These are phyloP conservation scores for Pachyrhynchus sulphureomaculatus DNA, from an alignment of 1,140 invertebrate species.

Conservation along the genomic window DNA sequence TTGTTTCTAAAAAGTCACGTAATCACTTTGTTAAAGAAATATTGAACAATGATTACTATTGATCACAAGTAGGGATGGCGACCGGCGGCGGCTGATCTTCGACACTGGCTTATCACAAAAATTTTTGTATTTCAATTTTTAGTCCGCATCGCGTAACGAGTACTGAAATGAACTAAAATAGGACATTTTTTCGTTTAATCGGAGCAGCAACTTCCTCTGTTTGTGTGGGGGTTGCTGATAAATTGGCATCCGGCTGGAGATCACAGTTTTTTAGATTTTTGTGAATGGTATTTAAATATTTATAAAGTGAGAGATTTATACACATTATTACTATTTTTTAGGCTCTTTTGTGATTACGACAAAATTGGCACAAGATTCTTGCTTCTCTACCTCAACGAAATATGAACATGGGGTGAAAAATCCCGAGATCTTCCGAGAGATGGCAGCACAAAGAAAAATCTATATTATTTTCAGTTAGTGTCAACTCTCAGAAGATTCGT, in stretches of 20 bases:
- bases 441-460: no score
- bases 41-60: background rate
- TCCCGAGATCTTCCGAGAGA: no score
- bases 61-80: background rate
- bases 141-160: slow-evolving; percentile 13
- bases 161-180: slow-evolving; percentile 25
- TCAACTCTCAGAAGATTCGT: no score
- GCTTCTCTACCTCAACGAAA: no score
- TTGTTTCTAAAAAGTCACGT: background rate
- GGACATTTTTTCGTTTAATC: slow-evolving; percentile 28
- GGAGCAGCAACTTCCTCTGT: slow-evolving; percentile 15
- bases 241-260: slow-evolving; percentile 16
- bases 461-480: no score
- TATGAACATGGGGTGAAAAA: no score
- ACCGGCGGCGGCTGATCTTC: slow-evolving; percentile 24
- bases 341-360: no score
- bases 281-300: no score
- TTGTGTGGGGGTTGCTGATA: slow-evolving; percentile 22
- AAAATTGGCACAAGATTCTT: no score
- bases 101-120: slow-evolving; percentile 23
- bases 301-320: no score
- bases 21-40: background rate
- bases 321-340: no score
- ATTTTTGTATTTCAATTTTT: slow-evolving; percentile 14
- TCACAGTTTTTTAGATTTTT: slow-evolving; percentile 8